Percentiles rank a stretch among this genome's conserved stretches.
phyloP scores from a whole-genome alignment of 2,113 vertebrate genomes.

The Seriola rivoliana region DNA sequence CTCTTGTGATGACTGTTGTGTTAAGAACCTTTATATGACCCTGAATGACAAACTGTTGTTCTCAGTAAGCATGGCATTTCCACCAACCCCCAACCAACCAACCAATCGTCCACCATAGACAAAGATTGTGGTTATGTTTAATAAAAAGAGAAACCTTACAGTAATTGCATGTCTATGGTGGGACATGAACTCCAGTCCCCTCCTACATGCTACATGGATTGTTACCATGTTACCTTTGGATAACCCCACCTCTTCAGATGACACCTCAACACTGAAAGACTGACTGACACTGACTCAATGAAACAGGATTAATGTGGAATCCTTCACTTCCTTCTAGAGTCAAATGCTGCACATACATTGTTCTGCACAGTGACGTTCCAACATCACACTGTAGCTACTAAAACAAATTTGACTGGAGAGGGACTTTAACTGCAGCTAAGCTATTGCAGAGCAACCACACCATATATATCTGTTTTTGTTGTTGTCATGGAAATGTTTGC shows the following conservation, averaged over 20 bases:
- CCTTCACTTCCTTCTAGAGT: background rate
- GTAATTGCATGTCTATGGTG: background rate
- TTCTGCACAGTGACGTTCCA: background rate
- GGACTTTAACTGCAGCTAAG: background rate
- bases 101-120: no score
- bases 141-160: no score
- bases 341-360: background rate
- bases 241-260: no score
- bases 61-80: no score
- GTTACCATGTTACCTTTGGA: background rate
- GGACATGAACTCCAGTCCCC: background rate
- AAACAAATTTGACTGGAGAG: background rate
- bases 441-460: background rate
- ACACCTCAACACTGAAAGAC: no score
- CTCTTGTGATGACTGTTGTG: no score
- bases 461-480: background rate
- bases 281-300: no score
- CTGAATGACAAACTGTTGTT: no score
- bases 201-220: no score
- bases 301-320: background rate
- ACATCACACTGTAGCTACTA: background rate
- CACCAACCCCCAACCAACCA: no score
- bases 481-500: conserved; percentile 30
- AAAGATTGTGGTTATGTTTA: no score
- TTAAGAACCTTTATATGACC: no score